Conservation (phyloP, 1,140 invertebrate species). For the Physella acuta region DNA sequence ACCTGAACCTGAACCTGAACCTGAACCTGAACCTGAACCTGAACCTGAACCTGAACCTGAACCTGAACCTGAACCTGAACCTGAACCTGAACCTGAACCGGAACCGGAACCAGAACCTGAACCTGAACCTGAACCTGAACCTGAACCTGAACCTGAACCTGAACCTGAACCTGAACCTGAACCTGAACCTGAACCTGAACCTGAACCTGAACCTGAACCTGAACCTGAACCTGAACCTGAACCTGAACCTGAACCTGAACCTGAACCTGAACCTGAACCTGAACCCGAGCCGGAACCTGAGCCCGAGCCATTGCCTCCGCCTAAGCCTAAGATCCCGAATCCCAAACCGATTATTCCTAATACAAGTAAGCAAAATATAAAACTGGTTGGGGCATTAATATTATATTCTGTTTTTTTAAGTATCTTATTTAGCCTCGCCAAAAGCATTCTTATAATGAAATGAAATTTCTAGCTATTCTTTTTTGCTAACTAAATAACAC, state of each 20-base stretch:
- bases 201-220: slow-evolving; percentile 4
- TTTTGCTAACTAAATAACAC: too few species aligned
- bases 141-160: slow-evolving; percentile 18
- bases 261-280: slow-evolving; percentile 1
- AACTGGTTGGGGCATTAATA: too few species aligned
- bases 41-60: slow-evolving; percentile 24
- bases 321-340: too few species aligned
- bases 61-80: background rate
- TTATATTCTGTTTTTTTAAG: too few species aligned
- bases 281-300: background rate
- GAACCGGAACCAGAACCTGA: too few species aligned
- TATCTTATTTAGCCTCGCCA: too few species aligned
- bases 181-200: background rate
- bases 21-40: slow-evolving; percentile 18
- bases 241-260: background rate
- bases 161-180: slow-evolving; percentile 22
- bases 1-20: background rate
- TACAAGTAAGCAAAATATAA: too few species aligned
- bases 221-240: slow-evolving; percentile 4
- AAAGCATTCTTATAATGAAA: too few species aligned
- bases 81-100: background rate
- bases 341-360: too few species aligned
- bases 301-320: background rate
- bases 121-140: background rate
- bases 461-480: too few species aligned